Percentiles rank a stretch among this genome's conserved stretches.
phyloP scores from a whole-genome alignment of 2,888 invertebrate species.

The Antheraea yamamai region DNA sequence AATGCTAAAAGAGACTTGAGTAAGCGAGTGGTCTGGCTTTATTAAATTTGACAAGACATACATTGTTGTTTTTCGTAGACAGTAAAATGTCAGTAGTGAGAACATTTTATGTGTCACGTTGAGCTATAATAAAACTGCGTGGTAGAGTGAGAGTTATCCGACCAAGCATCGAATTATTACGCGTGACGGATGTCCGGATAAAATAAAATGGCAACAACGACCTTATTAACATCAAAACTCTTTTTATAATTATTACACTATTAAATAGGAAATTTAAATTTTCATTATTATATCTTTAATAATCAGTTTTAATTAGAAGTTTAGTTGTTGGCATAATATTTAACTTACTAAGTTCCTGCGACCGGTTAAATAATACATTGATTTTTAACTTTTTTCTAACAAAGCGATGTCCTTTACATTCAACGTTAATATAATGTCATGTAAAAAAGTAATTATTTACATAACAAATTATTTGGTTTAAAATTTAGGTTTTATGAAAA shows the following conservation, averaged over 20 bases:
- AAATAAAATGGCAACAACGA: neutral
- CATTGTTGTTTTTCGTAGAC: conserved; percentile 46
- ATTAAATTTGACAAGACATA: conserved; percentile 45
- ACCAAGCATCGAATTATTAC: conserved; percentile 5
- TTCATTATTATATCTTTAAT: neutral
- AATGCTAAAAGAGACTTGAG: neutral
- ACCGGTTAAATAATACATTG: neutral
- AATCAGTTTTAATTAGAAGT: too few species aligned
- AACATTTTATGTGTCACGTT: conserved; percentile 28
- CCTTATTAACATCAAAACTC: neutral
- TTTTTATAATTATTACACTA: neutral
- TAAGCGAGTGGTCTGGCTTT: conserved; percentile 33
- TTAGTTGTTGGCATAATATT: too few species aligned
- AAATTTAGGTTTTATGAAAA: too few species aligned
- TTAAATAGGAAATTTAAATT: neutral
- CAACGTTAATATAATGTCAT: too few species aligned
- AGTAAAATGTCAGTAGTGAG: conserved; percentile 29
- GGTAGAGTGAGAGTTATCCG: conserved; percentile 18
- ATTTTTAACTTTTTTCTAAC: too few species aligned
- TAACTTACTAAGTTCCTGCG: neutral
- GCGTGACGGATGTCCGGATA: neutral
- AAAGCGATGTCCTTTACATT: too few species aligned
- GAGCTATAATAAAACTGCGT: conserved; percentile 13
- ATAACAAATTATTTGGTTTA: too few species aligned
- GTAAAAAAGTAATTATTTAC: too few species aligned